Percentiles rank a stretch among this genome's conserved stretches.
These are phyloP conservation scores for Phyllostomus hastatus DNA, from an alignment of 2,113 vertebrate genomes.

Conservation along the genomic window DNA sequence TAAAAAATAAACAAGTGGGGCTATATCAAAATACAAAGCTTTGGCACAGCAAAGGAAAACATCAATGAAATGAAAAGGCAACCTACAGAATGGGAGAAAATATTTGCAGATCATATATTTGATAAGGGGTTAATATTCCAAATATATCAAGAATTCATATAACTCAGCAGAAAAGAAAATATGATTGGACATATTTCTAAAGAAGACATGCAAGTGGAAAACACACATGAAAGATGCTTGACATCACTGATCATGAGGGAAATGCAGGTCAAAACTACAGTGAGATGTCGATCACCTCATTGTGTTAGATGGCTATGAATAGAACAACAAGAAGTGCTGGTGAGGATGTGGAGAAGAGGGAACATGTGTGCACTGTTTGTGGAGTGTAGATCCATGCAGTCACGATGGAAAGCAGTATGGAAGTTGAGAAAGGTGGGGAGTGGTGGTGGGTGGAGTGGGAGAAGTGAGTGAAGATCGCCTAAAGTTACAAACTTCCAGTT, in stretches of 20 bases:
- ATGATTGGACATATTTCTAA: neutral
- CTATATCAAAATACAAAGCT: neutral
- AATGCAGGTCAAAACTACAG: neutral
- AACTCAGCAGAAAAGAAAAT: neutral
- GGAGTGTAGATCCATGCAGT: neutral
- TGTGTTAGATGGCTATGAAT: neutral
- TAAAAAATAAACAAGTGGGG: neutral
- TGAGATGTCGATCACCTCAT: neutral
- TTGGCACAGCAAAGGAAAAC: neutral
- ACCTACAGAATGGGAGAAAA: neutral
- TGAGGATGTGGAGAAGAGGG: neutral
- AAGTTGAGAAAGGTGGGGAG: neutral
- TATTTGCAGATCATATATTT: neutral
- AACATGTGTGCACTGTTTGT: neutral
- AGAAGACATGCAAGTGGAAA: neutral
- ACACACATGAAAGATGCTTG: neutral
- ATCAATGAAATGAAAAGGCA: neutral
- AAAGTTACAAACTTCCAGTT: neutral
- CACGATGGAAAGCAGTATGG: neutral
- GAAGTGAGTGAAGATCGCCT: neutral
- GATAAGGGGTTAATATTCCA: neutral
- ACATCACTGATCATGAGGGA: neutral
- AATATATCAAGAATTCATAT: neutral
- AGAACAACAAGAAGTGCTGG: neutral
- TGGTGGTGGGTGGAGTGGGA: no score